A percentile compares a stretch with the other conserved stretches of the same genome.
Conservation (phyloP, 2,888 invertebrate species). For the Perdita meconis region DNA sequence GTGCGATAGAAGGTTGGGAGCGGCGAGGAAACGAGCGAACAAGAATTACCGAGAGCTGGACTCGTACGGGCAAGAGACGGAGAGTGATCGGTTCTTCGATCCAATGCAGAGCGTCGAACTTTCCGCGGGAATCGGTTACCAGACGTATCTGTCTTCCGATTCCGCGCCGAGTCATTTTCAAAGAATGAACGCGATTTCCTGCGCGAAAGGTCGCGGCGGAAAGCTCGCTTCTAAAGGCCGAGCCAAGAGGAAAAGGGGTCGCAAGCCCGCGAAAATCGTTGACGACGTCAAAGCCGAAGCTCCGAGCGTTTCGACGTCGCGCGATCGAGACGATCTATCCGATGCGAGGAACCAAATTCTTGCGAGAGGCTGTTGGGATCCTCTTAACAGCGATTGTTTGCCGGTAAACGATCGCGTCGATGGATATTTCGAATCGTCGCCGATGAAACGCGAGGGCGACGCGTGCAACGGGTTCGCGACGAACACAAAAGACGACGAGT, state of each 20-base stretch:
- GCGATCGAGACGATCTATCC: too few species aligned
- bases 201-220: neutral
- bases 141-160: neutral
- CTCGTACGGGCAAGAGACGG: neutral
- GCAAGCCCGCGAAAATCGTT: neutral
- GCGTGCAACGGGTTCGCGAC: neutral
- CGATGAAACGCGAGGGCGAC: neutral
- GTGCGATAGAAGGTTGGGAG: slow-evolving; percentile 10
- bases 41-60: neutral
- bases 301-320: neutral
- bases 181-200: neutral
- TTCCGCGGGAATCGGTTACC: neutral
- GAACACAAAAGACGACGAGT: neutral
- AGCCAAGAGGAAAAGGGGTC: neutral
- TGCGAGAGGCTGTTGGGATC: neutral
- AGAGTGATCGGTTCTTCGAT: too few species aligned
- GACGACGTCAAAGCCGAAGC: neutral
- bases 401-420: neutral
- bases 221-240: neutral
- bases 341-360: too few species aligned
- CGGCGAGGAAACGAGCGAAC: neutral
- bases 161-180: neutral
- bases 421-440: neutral
- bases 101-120: neutral
- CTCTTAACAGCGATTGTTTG: neutral